Evolutionary conservation across 2,888 invertebrate species (phyloP).

Genomic region (Erynnis tages): DNA sequence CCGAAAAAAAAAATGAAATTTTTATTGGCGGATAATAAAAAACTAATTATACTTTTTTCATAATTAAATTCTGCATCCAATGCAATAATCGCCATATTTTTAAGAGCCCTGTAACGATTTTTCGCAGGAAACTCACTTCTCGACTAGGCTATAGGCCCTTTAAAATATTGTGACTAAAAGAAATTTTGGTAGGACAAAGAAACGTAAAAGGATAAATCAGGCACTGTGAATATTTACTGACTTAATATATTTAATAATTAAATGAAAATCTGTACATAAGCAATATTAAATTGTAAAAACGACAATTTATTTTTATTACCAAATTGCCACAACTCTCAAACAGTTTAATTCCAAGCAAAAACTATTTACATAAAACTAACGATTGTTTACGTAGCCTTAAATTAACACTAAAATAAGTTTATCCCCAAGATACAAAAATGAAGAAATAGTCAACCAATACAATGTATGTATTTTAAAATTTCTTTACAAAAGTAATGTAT

Average conservation of each 20-base stretch:
- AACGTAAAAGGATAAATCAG: slow-evolving; percentile 3
- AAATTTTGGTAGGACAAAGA: neutral
- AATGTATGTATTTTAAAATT: slow-evolving; percentile 44
- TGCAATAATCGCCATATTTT: too few species aligned
- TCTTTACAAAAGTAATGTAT: slow-evolving; percentile 53
- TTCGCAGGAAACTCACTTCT: too few species aligned
- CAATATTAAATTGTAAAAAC: slow-evolving; percentile 33
- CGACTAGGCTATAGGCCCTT: too few species aligned
- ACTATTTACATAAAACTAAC: slow-evolving; percentile 72
- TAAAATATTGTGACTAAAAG: neutral
- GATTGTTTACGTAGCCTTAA: slow-evolving; percentile 54
- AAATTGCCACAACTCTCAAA: slow-evolving; percentile 40
- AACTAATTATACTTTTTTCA: too few species aligned
- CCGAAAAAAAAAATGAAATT: too few species aligned
- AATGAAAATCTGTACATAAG: slow-evolving; percentile 34
- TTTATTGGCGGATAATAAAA: too few species aligned
- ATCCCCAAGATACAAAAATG: slow-evolving; percentile 43
- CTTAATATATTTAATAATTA: slow-evolving; percentile 20
- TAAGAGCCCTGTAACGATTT: too few species aligned
- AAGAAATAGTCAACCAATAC: slow-evolving; percentile 49
- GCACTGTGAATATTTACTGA: slow-evolving; percentile 6
- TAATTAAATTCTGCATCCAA: too few species aligned
- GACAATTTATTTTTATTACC: slow-evolving; percentile 44
- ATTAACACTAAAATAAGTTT: slow-evolving; percentile 47
- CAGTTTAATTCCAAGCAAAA: slow-evolving; percentile 50